These are phyloP conservation scores for Diadegma fenestrale DNA, from an alignment of 2,888 invertebrate species.

Conservation along the genomic window DNA sequence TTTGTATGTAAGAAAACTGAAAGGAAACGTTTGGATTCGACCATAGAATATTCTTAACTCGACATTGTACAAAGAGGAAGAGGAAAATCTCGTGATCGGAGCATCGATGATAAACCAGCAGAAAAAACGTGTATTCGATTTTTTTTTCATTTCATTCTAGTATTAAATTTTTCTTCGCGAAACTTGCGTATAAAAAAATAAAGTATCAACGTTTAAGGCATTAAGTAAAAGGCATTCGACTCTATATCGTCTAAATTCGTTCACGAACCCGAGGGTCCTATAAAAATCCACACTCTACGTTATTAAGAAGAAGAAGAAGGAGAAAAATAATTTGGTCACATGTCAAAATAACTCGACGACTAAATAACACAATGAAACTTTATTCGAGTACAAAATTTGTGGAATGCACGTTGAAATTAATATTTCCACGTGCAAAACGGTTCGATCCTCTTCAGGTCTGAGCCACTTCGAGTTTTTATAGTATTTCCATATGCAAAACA, in stretches of 20 bases:
- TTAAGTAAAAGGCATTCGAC: conserved; percentile 62
- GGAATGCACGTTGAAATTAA: background rate
- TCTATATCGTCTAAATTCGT: conserved; percentile 57
- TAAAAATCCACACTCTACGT: conserved; percentile 57
- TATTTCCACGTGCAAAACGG: background rate
- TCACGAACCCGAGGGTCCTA: conserved; percentile 51
- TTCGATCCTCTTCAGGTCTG: background rate
- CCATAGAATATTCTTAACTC: too few relatives aligned
- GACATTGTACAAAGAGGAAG: background rate
- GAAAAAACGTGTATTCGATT: conserved; percentile 46
- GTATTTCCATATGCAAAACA: background rate
- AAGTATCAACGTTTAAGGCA: conserved; percentile 68
- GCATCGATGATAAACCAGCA: background rate
- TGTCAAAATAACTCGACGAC: too few relatives aligned
- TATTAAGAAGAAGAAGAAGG: conserved; percentile 28
- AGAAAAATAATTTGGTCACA: conserved; percentile 13
- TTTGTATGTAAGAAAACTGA: too few relatives aligned
- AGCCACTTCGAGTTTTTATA: background rate
- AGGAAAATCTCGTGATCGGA: background rate
- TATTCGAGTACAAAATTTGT: too few relatives aligned
- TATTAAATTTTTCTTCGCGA: conserved; percentile 41
- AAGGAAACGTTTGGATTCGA: too few relatives aligned
- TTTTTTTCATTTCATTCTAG: conserved; percentile 39
- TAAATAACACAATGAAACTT: too few relatives aligned
- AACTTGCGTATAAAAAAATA: conserved; percentile 67